These are phyloP conservation scores for Acrossocheilus wenchowensis DNA, from an alignment of 2,797 vertebrate genomes.

Conservation along the genomic window DNA sequence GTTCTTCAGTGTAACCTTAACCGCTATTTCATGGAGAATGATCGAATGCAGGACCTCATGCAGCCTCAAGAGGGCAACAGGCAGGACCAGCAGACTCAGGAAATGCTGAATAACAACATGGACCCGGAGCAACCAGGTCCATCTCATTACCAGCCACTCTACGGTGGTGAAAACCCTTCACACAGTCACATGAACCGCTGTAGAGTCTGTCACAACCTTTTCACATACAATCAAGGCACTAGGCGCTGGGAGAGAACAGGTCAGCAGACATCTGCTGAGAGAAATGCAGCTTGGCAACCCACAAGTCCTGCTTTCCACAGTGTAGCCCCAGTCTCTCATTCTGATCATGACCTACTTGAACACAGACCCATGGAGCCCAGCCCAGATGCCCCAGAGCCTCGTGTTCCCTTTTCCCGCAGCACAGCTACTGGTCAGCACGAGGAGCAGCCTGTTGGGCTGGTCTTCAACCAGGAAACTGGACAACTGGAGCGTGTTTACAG, in stretches of 20 bases:
- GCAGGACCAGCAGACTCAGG: constrained; percentile 79
- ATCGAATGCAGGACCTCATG: constrained; percentile 89
- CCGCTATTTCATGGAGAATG: constrained; percentile 97
- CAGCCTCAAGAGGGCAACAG: constrained; percentile 78
- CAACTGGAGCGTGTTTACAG: constrained; percentile 87
- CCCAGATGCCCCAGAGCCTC: constrained; percentile 25
- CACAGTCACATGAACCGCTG: constrained; percentile 86
- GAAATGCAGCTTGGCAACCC: constrained; percentile 75
- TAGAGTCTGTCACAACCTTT: constrained; percentile 87
- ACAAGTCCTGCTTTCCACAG: constrained; percentile 77
- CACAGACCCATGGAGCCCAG: constrained; percentile 65
- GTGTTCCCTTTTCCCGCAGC: constrained; percentile 19
- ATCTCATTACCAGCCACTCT: constrained; percentile 79
- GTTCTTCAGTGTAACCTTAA: constrained; percentile 96
- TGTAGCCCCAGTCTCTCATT: constrained; percentile 76
- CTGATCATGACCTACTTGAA: constrained; percentile 78
- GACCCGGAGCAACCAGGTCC: constrained; percentile 84
- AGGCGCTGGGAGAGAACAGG: constrained; percentile 85
- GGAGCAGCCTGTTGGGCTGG: constrained; percentile 85
- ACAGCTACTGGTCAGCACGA: constrained; percentile 76
- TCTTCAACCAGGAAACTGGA: constrained; percentile 87
- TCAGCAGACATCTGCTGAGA: constrained; percentile 63
- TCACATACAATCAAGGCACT: constrained; percentile 87
- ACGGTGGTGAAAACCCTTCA: constrained; percentile 81
- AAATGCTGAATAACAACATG: constrained; percentile 88